Evolutionary conservation across 2,113 vertebrate species (phyloP), one percentile per base, ranked within the genome.

Genomic region (Apodemus speciosus): DNA sequence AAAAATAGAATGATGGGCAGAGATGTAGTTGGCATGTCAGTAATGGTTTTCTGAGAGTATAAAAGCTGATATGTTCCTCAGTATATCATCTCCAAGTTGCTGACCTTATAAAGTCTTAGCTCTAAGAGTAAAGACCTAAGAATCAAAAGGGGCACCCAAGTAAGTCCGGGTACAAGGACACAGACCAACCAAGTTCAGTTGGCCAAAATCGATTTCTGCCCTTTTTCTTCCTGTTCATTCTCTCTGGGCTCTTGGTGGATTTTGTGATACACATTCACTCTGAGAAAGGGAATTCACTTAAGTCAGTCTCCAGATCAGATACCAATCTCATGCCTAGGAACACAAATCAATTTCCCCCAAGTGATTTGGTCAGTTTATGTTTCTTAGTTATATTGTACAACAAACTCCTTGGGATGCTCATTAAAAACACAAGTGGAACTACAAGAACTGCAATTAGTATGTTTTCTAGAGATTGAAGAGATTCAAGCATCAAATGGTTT

Each of bases 351-450:
- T 79, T 56, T 89, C 77, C 46, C 46, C 27, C 15, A 89, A 89
- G 35, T 68, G n/a, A 91, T 76, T 88, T 64, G 77, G 51, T 75
- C 51, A 71, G 15, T 46, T 76, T 68, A 68, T 56, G 27, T 72
- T 94, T 85, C 77, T 43, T 85, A 72, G 38, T 46, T 89, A 0
- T 38, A 75, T 0, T 80, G 11, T 46, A 43, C n/a, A 72, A 90
- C 40, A 85, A 96, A 68, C 11, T 92, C 25, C 75, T 90, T 75
- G 53, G 10, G 71, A 13, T 68, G 23, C 11, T 62, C 38, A 46
- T 81, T 23, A 87, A 89, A 94, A 92, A 88, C 7, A 27, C 85
- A 95, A 88, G 21, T 53, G 27, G 30, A 92, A 86, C 53, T 79
- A 21, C 85, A 94, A 85, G 88, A 89, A 91, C 11, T 49, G 51